Evolutionary conservation across 1,140 invertebrate species (phyloP).

Genomic region (Hylaeus volcanicus): DNA sequence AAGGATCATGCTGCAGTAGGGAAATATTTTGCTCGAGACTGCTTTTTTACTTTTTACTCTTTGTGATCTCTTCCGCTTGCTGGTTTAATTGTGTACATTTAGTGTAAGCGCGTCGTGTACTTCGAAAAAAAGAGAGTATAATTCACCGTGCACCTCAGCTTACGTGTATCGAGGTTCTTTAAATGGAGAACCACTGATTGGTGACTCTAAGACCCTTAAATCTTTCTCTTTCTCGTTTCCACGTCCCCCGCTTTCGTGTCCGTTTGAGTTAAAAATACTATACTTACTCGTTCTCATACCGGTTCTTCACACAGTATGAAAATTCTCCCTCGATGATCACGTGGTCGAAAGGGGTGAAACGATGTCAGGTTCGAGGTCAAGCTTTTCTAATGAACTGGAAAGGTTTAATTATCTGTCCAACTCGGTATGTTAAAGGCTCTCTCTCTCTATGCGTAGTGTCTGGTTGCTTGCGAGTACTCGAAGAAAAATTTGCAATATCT

Average conservation of each 20-base stretch:
- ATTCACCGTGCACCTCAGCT: neutral
- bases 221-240: constrained; percentile 58
- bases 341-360: constrained; percentile 20
- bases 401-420: neutral
- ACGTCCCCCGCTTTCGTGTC: constrained; percentile 30
- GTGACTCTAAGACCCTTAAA: constrained; percentile 53
- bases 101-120: neutral
- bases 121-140: neutral
- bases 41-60: neutral
- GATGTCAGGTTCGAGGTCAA: constrained; percentile 1
- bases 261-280: constrained; percentile 62
- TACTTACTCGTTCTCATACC: constrained; percentile 17
- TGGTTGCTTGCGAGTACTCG: too few relatives aligned
- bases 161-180: neutral
- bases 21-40: neutral
- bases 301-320: constrained; percentile 48
- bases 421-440: neutral
- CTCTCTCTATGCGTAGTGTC: too few relatives aligned
- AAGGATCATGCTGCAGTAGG: too few relatives aligned
- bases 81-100: neutral
- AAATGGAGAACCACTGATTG: constrained; percentile 40
- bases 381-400: neutral
- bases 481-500: too few relatives aligned
- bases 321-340: constrained; percentile 41
- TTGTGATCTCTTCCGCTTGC: neutral